Evolutionary conservation across 2,113 vertebrate species (phyloP).

Genomic region (Abramis brama): DNA sequence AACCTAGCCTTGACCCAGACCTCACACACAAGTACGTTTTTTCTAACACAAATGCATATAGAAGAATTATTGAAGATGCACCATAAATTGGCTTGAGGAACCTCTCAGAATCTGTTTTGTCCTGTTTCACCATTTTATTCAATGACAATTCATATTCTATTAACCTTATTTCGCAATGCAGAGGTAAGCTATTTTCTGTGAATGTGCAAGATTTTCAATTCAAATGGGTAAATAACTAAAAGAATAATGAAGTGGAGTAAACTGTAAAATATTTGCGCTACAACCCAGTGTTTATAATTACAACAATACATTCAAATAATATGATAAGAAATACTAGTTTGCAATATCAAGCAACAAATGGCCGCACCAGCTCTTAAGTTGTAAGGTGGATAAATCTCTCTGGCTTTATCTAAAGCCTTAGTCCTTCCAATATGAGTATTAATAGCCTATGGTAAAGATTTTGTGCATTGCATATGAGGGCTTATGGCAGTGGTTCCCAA

Average conservation of each 20-base stretch:
- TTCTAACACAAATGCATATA: neutral
- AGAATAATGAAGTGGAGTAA: too few species aligned
- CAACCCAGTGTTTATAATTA: too few species aligned
- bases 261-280: too few species aligned
- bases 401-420: neutral
- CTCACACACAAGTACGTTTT: neutral
- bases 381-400: neutral
- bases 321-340: too few species aligned
- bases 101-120: neutral
- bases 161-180: neutral
- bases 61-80: neutral
- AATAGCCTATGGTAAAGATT: neutral
- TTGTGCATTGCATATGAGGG: too few species aligned
- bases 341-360: too few species aligned
- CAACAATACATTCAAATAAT: too few species aligned
- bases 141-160: neutral
- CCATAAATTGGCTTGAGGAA: neutral
- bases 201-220: too few species aligned
- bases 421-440: neutral
- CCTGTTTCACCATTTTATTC: neutral
- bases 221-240: too few species aligned
- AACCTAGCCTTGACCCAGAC: constrained; percentile 16
- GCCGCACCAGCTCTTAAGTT: too few species aligned
- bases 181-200: too few species aligned
- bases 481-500: too few species aligned